phyloP scores from a whole-genome alignment of 23 tunicate species.

The Clavelina lepadiformis region DNA sequence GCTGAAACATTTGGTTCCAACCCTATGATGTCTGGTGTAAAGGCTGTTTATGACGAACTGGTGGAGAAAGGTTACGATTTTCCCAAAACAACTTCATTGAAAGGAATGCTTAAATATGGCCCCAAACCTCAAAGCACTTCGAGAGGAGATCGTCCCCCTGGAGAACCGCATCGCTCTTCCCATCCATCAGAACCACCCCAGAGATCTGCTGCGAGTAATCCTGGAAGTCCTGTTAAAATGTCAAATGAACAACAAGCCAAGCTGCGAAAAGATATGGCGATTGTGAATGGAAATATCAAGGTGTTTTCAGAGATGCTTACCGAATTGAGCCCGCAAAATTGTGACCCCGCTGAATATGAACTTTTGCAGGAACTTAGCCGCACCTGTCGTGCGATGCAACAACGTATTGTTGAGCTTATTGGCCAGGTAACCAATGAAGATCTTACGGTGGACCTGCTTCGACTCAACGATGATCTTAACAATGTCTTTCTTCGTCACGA shows the following conservation, averaged over 20 bases:
- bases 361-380: conserved; percentile 60
- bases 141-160: background rate
- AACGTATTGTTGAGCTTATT: conserved; percentile 66
- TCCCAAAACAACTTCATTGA: conserved; percentile 20
- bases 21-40: conserved; percentile 41
- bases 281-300: conserved; percentile 66
- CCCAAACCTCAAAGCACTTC: background rate
- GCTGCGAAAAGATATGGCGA: conserved; percentile 51
- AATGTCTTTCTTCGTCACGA: conserved; percentile 82
- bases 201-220: background rate
- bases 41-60: conserved; percentile 51
- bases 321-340: conserved; percentile 43
- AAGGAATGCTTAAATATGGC: background rate
- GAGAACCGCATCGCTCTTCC: background rate
- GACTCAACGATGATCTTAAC: conserved; percentile 83
- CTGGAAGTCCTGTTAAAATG: conserved; percentile 8
- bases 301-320: conserved; percentile 89
- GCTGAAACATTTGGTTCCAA: conserved; percentile 66
- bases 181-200: conserved; percentile 1
- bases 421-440: conserved; percentile 78
- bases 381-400: conserved; percentile 86
- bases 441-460: conserved; percentile 55
- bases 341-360: conserved; percentile 63
- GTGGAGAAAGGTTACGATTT: conserved; percentile 48
- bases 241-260: conserved; percentile 47